These are phyloP conservation scores for Steinernema scapterisci DNA, from an alignment of 2,888 invertebrate genomes.

Conservation along the genomic window DNA sequence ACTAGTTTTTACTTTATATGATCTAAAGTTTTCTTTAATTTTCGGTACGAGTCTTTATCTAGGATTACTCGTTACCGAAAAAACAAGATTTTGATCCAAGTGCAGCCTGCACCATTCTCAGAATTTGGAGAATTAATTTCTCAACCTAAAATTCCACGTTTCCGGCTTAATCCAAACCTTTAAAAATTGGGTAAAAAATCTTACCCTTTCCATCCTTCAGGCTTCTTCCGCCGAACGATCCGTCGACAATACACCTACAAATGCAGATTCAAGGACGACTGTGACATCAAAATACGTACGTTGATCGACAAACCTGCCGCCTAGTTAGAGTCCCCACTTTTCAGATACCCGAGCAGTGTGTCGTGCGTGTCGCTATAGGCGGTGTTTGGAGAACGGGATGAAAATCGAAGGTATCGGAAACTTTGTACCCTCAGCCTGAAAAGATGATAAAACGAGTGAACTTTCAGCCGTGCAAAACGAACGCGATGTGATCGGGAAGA, in stretches of 20 bases:
- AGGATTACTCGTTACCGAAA: too few relatives aligned
- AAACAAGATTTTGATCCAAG: too few relatives aligned
- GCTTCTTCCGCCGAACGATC: constrained; percentile 64
- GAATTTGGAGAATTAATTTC: too few relatives aligned
- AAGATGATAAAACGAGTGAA: not conserved
- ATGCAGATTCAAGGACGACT: constrained; percentile 61
- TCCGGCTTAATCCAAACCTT: too few relatives aligned
- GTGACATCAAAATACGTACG: constrained; percentile 64
- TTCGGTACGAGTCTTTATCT: too few relatives aligned
- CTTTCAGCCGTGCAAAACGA: constrained; percentile 53
- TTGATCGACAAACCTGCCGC: not conserved
- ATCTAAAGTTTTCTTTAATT: too few relatives aligned
- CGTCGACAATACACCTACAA: constrained; percentile 62
- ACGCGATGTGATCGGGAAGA: constrained; percentile 52
- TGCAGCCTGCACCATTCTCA: too few relatives aligned
- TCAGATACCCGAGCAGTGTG: constrained; percentile 66
- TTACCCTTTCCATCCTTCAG: constrained; percentile 35
- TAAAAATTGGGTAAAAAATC: too few relatives aligned
- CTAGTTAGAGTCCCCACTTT: constrained; percentile 34
- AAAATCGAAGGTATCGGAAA: constrained; percentile 57
- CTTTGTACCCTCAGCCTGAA: constrained; percentile 2
- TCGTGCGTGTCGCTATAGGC: constrained; percentile 63
- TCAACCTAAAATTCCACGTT: too few relatives aligned
- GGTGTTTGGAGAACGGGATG: constrained; percentile 65
- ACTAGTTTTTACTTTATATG: too few relatives aligned